A percentile compares a stretch with the other conserved stretches of the same genome.
These are phyloP conservation scores for Atta cephalotes DNA, from an alignment of 1,140 invertebrate species.

Conservation along the genomic window DNA sequence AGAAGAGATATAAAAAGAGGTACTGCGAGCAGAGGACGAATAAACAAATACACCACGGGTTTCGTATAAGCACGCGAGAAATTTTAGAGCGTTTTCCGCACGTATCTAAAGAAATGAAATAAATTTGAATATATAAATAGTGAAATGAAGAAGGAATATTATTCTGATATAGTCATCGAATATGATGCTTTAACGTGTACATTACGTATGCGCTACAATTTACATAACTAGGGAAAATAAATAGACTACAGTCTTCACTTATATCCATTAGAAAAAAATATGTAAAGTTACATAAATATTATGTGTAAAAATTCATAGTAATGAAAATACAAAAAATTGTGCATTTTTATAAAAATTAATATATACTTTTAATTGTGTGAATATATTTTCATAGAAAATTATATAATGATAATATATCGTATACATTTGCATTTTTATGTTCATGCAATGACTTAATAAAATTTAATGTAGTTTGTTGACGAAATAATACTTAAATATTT, in stretches of 20 bases:
- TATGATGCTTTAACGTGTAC: neutral
- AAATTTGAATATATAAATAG: constrained; percentile 38
- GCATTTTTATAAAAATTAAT: no score
- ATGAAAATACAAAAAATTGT: no score
- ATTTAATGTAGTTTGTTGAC: no score
- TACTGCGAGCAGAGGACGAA: neutral
- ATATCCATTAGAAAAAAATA: no score
- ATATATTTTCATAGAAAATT: no score
- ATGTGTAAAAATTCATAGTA: no score
- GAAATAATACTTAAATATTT: no score
- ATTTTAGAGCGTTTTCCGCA: neutral
- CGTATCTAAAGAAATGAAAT: constrained; percentile 3
- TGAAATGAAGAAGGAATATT: neutral
- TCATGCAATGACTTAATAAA: no score
- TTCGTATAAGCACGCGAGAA: neutral
- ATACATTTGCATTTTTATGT: no score
- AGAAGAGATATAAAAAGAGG: neutral
- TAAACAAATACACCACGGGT: neutral
- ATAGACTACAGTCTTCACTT: neutral
- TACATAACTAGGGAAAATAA: neutral
- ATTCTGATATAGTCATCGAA: neutral
- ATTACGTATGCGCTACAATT: constrained; percentile 11
- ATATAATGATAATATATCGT: no score
- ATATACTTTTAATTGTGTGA: no score
- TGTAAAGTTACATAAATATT: no score